Conservation (phyloP, 2,797 vertebrate species). For the Zalophus californianus region DNA sequence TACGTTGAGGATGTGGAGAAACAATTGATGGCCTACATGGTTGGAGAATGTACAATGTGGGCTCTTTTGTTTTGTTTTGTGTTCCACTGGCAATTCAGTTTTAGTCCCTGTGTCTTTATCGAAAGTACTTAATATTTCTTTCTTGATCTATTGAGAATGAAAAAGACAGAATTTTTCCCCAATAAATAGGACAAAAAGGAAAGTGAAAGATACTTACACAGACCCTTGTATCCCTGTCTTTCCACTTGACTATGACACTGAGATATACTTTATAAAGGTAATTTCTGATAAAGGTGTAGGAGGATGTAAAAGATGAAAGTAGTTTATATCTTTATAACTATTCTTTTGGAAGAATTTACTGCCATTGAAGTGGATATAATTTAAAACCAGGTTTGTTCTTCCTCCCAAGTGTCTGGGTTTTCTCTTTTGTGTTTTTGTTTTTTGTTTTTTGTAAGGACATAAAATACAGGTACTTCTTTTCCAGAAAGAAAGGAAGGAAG, state of each 20-base stretch:
- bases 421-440: not conserved
- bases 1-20: not conserved
- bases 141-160: not conserved
- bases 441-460: not conserved
- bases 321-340: not conserved
- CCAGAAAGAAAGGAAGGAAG: not conserved
- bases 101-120: not conserved
- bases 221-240: not conserved
- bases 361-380: not conserved
- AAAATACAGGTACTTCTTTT: conserved; percentile 28
- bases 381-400: conserved; percentile 11
- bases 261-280: not conserved
- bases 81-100: not conserved
- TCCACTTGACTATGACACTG: not conserved
- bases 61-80: not conserved
- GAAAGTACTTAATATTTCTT: not conserved
- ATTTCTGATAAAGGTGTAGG: conserved; percentile 15
- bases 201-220: not conserved
- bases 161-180: not conserved
- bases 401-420: not conserved
- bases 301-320: not conserved
- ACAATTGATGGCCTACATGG: not conserved
- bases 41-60: not conserved
- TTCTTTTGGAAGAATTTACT: conserved; percentile 35
- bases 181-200: not conserved